These are phyloP conservation scores for Distichodus sexfasciatus DNA, from an alignment of 2,797 vertebrate species.

Conservation along the genomic window DNA sequence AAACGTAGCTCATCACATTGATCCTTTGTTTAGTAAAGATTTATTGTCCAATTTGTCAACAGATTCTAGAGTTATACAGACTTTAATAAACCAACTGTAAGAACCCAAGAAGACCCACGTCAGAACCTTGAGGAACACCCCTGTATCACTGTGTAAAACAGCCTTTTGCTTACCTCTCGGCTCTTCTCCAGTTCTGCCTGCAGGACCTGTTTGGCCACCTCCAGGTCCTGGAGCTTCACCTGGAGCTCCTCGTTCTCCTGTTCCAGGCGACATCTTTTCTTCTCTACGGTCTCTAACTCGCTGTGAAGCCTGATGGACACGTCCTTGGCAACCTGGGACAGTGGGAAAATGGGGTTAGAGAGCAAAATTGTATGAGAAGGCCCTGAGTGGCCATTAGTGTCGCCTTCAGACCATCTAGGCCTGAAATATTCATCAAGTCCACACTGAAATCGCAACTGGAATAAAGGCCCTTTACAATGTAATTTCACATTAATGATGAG, in stretches of 20 bases:
- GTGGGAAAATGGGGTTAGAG: constrained; percentile 1
- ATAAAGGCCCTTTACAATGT: too few species aligned
- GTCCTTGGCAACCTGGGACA: constrained; percentile 91
- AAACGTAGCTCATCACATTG: background rate
- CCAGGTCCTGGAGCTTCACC: constrained; percentile 87
- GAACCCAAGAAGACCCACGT: too few species aligned
- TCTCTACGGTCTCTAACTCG: constrained; percentile 90
- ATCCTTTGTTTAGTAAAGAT: too few species aligned
- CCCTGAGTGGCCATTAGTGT: background rate
- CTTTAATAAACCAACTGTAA: too few species aligned
- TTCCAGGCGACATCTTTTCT: constrained; percentile 88
- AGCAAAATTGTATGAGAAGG: too few species aligned
- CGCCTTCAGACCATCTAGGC: background rate
- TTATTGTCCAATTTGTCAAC: too few species aligned
- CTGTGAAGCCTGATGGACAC: constrained; percentile 94
- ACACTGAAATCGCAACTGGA: too few species aligned
- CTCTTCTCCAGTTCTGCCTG: constrained; percentile 94
- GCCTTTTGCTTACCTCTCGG: constrained; percentile 77
- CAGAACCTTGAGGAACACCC: background rate
- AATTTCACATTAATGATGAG: too few species aligned
- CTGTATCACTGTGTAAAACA: background rate
- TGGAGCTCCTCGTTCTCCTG: constrained; percentile 93
- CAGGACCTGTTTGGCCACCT: constrained; percentile 94
- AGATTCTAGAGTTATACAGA: too few species aligned
- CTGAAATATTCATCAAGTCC: too few species aligned